phyloP scores from a whole-genome alignment of 2,113 vertebrate genomes.

The Gallinago undulata region DNA sequence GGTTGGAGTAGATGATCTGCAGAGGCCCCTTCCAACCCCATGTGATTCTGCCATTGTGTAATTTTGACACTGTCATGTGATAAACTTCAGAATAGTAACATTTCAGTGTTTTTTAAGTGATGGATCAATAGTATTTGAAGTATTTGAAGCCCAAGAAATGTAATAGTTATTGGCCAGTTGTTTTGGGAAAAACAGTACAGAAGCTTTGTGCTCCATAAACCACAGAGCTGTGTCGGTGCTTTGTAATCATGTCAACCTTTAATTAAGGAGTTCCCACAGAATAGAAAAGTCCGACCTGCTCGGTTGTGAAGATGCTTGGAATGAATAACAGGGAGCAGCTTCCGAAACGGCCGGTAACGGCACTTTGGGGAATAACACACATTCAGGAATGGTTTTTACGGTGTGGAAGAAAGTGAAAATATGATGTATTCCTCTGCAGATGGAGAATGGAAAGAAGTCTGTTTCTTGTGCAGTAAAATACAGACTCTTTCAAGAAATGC shows the following conservation, averaged over 20 bases:
- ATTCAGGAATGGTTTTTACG: not conserved
- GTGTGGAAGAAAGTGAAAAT: fast-evolving
- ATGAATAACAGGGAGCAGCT: not conserved
- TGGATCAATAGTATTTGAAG: not conserved
- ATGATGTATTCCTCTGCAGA: not conserved
- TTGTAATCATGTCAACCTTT: constrained; percentile 4
- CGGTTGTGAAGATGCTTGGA: not conserved
- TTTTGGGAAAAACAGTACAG: not conserved
- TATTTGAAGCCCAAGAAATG: not conserved
- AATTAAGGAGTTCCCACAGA: constrained; percentile 33
- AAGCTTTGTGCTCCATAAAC: not conserved
- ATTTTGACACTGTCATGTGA: not conserved
- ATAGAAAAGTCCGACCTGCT: not conserved
- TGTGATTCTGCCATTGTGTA: too few relatives aligned
- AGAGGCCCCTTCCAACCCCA: too few relatives aligned
- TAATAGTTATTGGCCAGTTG: not conserved
- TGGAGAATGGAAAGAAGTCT: not conserved
- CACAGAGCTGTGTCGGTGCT: not conserved
- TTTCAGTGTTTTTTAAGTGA: not conserved
- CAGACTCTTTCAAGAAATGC: not conserved
- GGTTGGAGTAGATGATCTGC: too few relatives aligned
- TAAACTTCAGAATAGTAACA: not conserved
- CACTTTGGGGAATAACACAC: not conserved
- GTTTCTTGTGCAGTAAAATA: not conserved
- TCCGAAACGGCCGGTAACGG: not conserved